Evolutionary conservation across 2,113 vertebrate species (phyloP).

Genomic region (Tachysurus fulvidraco): DNA sequence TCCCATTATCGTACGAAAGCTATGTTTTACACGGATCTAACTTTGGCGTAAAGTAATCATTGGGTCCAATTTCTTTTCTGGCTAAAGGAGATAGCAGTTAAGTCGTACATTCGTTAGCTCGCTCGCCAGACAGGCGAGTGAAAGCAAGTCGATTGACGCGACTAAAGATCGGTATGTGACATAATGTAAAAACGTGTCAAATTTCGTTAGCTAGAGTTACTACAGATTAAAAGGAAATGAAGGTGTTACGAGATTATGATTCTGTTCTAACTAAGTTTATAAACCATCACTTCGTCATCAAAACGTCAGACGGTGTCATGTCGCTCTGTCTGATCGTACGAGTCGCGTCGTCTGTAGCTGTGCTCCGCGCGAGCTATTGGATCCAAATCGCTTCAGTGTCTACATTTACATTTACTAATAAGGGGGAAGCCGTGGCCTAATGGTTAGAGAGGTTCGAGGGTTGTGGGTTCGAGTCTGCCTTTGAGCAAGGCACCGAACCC

Average conservation of each 20-base stretch:
- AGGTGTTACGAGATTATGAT: neutral
- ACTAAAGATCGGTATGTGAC: neutral
- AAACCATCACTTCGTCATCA: neutral
- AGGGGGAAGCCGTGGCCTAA: no score
- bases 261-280: neutral
- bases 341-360: neutral
- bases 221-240: neutral
- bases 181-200: neutral
- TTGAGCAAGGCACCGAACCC: no score
- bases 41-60: neutral
- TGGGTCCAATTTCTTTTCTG: neutral
- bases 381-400: neutral
- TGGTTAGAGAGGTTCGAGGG: no score
- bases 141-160: neutral
- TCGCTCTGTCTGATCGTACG: neutral
- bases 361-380: neutral
- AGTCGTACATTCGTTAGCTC: neutral
- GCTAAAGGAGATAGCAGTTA: neutral
- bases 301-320: neutral
- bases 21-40: neutral
- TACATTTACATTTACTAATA: no score
- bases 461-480: no score
- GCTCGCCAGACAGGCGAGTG: neutral
- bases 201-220: neutral
- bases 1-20: neutral